phyloP scores from a whole-genome alignment of 2,888 invertebrate genomes.

The Lochmaea crataegi region DNA sequence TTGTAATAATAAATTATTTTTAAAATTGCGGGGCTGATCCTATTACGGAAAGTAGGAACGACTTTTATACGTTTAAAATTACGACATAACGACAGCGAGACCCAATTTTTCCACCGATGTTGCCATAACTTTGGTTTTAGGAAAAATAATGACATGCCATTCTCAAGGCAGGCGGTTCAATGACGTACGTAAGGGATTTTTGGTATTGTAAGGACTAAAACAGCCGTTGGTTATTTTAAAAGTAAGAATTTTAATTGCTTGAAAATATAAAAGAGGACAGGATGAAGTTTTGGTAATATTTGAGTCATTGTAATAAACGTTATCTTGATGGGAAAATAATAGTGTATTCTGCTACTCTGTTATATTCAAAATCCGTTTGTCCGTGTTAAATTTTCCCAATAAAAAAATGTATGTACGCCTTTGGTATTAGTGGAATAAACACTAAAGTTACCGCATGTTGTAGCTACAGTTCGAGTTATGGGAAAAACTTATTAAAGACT shows the following conservation, averaged over 20 bases:
- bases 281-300: background rate
- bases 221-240: too few relatives aligned
- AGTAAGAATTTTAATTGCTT: background rate
- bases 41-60: constrained; percentile 1
- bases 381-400: background rate
- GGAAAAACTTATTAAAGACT: constrained; percentile 35
- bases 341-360: too few relatives aligned
- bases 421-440: background rate
- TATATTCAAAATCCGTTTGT: too few relatives aligned
- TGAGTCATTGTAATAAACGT: too few relatives aligned
- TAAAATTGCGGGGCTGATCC: background rate
- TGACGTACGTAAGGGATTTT: background rate
- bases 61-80: constrained; percentile 24
- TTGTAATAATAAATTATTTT: background rate
- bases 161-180: background rate
- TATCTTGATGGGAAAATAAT: too few relatives aligned
- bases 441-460: constrained; percentile 8
- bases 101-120: constrained; percentile 21
- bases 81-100: constrained; percentile 25
- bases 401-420: background rate
- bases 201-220: background rate
- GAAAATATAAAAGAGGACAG: background rate
- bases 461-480: constrained; percentile 24
- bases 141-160: constrained; percentile 17
- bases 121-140: constrained; percentile 22